Percentiles rank a stretch among this genome's conserved stretches.
Conservation (phyloP, 2,113 vertebrate species). For the Lathamus discolor region DNA sequence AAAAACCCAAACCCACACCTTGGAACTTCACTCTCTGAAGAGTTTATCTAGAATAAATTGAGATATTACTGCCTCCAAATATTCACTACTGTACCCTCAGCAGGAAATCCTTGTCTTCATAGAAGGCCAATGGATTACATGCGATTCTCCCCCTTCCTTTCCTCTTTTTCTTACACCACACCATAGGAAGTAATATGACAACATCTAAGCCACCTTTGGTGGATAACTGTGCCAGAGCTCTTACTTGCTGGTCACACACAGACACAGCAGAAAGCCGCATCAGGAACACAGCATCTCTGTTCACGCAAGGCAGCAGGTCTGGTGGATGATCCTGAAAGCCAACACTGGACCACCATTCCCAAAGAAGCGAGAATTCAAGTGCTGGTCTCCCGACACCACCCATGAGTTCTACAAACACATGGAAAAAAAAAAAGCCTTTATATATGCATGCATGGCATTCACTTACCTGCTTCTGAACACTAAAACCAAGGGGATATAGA, state of each 20-base stretch:
- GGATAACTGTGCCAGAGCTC: not conserved
- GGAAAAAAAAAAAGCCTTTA: not conserved
- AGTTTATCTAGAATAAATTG: not conserved
- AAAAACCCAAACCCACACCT: not conserved
- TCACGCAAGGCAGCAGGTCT: too few relatives aligned
- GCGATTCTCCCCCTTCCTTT: accelerated
- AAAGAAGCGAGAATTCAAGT: accelerated
- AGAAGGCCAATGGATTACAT: not conserved
- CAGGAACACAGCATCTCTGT: not conserved
- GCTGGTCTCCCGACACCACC: accelerated
- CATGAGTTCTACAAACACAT: accelerated
- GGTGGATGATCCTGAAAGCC: accelerated
- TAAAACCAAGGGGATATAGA: not conserved
- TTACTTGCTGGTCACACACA: accelerated
- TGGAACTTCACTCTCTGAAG: not conserved
- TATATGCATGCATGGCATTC: accelerated
- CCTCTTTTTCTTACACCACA: accelerated
- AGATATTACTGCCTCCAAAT: not conserved
- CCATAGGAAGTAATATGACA: not conserved
- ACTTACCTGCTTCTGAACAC: not conserved
- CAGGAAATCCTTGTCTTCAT: not conserved
- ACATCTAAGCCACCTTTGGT: not conserved
- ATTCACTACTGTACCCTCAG: not conserved
- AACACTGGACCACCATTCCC: not conserved
- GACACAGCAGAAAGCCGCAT: not conserved